Percentiles rank a stretch among this genome's conserved stretches.
Conservation (phyloP, 2,113 vertebrate species). For the Macaca nemestrina region DNA sequence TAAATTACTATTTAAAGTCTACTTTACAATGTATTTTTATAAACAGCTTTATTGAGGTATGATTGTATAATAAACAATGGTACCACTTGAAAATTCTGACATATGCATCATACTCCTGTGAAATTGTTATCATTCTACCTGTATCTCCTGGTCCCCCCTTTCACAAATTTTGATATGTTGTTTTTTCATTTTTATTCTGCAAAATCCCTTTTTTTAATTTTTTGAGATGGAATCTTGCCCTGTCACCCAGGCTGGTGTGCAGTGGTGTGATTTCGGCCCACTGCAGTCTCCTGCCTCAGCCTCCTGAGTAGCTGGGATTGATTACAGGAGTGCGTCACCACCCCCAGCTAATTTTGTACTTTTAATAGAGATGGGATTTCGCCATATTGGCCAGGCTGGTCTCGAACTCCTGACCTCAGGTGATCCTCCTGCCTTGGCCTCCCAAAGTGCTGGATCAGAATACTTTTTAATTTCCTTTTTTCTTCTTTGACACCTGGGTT, state of each 20-base stretch:
- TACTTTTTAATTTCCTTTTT: not conserved
- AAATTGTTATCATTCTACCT: not conserved
- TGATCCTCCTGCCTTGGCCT: too few species aligned
- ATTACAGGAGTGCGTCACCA: too few species aligned
- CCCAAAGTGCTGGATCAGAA: too few species aligned
- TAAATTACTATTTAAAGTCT: conserved; percentile 3
- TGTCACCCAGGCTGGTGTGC: too few species aligned
- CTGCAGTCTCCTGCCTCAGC: too few species aligned
- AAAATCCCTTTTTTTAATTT: not conserved
- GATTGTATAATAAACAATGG: not conserved
- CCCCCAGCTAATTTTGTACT: too few species aligned
- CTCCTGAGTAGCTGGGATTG: too few species aligned
- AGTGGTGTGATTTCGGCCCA: too few species aligned
- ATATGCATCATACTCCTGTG: not conserved
- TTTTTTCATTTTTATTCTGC: conserved; percentile 41
- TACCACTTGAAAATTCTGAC: not conserved
- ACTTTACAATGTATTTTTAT: not conserved
- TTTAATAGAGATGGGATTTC: too few species aligned
- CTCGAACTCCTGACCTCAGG: too few species aligned
- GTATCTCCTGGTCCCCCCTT: not conserved
- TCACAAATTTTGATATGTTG: not conserved
- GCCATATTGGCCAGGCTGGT: too few species aligned
- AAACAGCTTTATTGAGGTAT: not conserved
- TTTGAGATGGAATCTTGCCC: not conserved
- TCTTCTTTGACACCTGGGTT: not conserved